Percentiles rank a stretch among this genome's conserved stretches.
Evolutionary conservation across 2,113 vertebrate species (phyloP).

Genomic region (Cryptomyrus ogoouensis): DNA sequence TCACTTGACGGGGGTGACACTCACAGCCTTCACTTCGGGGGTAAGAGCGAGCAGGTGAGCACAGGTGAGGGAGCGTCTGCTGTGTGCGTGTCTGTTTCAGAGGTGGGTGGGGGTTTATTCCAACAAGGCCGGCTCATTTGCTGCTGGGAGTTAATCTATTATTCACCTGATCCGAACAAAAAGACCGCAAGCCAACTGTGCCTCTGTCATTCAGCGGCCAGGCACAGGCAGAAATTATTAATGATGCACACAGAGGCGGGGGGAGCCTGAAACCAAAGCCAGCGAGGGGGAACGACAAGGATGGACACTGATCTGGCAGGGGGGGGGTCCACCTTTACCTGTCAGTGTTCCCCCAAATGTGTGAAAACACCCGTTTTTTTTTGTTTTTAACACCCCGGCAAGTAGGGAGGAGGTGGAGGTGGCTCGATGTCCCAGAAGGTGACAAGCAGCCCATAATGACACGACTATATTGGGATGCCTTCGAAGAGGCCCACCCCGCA

Average conservation of each 20-base stretch:
- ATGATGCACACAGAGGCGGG: not conserved
- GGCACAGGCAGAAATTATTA: slow-evolving; percentile 17
- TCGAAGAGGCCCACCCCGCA: not conserved
- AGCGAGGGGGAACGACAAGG: not conserved
- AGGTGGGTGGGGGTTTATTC: not conserved
- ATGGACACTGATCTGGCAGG: no score
- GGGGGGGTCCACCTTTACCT: not conserved
- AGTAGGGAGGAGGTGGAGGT: not conserved
- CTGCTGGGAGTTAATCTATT: slow-evolving; percentile 17
- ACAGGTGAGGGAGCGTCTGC: not conserved
- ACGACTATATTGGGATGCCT: not conserved
- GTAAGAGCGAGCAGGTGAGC: not conserved
- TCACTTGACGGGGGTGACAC: not conserved
- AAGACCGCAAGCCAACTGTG: slow-evolving; percentile 23
- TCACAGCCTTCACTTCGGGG: no score
- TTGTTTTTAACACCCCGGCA: not conserved
- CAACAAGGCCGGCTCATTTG: not conserved
- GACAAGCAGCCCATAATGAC: not conserved
- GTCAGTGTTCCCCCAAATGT: not conserved
- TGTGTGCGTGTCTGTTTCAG: not conserved
- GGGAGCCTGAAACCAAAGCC: not conserved
- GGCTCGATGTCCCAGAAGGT: not conserved
- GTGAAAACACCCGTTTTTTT: not conserved
- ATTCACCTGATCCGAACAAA: slow-evolving; percentile 24
- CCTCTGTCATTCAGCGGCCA: slow-evolving; percentile 7